These are phyloP conservation scores for Alectura lathami DNA, from an alignment of 2,113 vertebrate species.

Conservation along the genomic window DNA sequence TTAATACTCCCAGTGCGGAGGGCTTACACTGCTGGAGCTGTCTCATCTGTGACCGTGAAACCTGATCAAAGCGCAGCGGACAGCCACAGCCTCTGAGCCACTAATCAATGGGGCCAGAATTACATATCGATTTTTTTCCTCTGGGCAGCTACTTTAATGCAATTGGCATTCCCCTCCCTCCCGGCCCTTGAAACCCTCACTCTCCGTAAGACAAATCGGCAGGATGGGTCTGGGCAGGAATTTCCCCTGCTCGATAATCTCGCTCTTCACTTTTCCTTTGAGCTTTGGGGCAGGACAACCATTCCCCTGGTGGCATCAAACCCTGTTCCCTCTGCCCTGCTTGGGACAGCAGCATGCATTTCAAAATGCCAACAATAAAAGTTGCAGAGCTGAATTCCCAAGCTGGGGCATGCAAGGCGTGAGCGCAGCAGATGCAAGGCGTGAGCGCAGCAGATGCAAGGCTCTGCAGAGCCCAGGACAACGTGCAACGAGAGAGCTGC, in stretches of 20 bases:
- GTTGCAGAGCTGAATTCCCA: background rate
- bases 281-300: background rate
- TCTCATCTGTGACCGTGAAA: background rate
- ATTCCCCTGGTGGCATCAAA: background rate
- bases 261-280: background rate
- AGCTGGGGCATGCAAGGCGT: fast-evolving
- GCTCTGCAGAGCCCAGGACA: background rate
- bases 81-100: background rate
- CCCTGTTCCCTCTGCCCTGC: fast-evolving
- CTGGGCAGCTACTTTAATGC: conserved; percentile 34
- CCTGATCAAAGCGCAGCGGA: background rate
- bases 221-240: background rate
- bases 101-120: conserved; percentile 68
- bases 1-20: background rate
- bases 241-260: background rate
- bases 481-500: fast-evolving
- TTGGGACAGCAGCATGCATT: background rate
- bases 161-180: background rate
- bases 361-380: background rate
- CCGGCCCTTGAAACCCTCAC: background rate
- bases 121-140: conserved; percentile 62
- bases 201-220: background rate
- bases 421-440: fast-evolving
- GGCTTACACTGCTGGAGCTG: background rate
- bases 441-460: fast-evolving